Conservation (phyloP, 2,888 invertebrate species). For the Parnassius glacialis region DNA sequence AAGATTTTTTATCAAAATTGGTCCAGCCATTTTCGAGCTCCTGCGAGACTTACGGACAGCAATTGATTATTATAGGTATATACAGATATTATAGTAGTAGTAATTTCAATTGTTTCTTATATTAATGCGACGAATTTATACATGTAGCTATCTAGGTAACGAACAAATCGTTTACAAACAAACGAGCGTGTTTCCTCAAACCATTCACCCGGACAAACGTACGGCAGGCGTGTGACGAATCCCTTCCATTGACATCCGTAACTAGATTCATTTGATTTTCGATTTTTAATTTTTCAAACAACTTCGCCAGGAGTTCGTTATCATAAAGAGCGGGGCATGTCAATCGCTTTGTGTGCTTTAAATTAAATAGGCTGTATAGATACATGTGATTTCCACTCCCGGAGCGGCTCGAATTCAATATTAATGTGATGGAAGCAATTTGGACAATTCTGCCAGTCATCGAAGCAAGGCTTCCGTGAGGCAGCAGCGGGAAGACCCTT, state of each 20-base stretch:
- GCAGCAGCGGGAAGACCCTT: conserved; percentile 17
- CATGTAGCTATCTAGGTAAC: background rate
- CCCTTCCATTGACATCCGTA: conserved; percentile 46
- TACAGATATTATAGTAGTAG: too few species aligned
- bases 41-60: too few species aligned
- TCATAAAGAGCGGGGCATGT: conserved; percentile 66
- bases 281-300: conserved; percentile 52
- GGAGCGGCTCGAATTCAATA: conserved; percentile 54
- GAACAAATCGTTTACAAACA: conserved; percentile 8
- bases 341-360: conserved; percentile 73
- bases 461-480: conserved; percentile 36
- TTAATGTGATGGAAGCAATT: conserved; percentile 70
- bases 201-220: conserved; percentile 20
- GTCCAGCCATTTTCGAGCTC: too few species aligned
- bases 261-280: conserved; percentile 43
- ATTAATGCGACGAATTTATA: conserved; percentile 6
- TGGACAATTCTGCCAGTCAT: conserved; percentile 70
- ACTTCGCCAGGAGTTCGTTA: conserved; percentile 59
- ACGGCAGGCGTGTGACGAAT: conserved; percentile 44
- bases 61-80: too few species aligned
- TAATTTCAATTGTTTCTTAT: too few species aligned
- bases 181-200: conserved; percentile 25
- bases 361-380: conserved; percentile 72
- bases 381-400: conserved; percentile 50
- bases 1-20: too few species aligned